phyloP scores from a whole-genome alignment of 2,888 invertebrate genomes.

The Leptinotarsa haldemani region DNA sequence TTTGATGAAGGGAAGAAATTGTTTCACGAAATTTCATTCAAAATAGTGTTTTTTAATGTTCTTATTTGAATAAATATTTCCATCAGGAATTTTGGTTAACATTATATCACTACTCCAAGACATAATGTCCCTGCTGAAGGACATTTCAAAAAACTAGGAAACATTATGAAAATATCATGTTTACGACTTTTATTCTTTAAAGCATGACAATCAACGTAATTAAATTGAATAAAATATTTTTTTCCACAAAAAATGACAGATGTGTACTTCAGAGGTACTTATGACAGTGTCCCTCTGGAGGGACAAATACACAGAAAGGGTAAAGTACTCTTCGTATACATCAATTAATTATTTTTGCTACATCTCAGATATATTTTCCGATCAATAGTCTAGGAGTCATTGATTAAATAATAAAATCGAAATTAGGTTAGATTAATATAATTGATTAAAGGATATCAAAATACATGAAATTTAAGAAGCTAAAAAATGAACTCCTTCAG shows the following conservation, averaged over 20 bases:
- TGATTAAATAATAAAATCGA: too few species aligned
- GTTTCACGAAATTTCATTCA: constrained; percentile 21
- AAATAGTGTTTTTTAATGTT: constrained; percentile 24
- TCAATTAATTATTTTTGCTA: too few species aligned
- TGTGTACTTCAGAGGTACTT: constrained; percentile 5
- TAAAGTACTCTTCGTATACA: too few species aligned
- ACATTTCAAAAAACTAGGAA: constrained; percentile 21
- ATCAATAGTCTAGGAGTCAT: too few species aligned
- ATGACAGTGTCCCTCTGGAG: constrained; percentile 9
- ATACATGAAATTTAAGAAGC: too few species aligned
- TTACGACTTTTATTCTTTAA: constrained; percentile 21
- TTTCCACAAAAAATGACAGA: constrained; percentile 8
- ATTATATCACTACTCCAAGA: constrained; percentile 22
- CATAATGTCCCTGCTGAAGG: constrained; percentile 24
- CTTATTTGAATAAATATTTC: constrained; percentile 24
- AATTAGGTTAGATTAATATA: too few species aligned
- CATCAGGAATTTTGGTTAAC: constrained; percentile 18
- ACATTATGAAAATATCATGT: constrained; percentile 15
- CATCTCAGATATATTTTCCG: too few species aligned
- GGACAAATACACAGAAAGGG: constrained; percentile 2
- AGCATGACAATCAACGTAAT: constrained; percentile 16
- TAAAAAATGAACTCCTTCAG: too few species aligned
- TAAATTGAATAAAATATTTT: constrained; percentile 9
- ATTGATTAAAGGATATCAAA: too few species aligned
- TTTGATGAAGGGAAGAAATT: constrained; percentile 23